A percentile compares a stretch with the other conserved stretches of the same genome.
Conservation (phyloP, 2,113 vertebrate genomes). For the Sylvietta virens region DNA sequence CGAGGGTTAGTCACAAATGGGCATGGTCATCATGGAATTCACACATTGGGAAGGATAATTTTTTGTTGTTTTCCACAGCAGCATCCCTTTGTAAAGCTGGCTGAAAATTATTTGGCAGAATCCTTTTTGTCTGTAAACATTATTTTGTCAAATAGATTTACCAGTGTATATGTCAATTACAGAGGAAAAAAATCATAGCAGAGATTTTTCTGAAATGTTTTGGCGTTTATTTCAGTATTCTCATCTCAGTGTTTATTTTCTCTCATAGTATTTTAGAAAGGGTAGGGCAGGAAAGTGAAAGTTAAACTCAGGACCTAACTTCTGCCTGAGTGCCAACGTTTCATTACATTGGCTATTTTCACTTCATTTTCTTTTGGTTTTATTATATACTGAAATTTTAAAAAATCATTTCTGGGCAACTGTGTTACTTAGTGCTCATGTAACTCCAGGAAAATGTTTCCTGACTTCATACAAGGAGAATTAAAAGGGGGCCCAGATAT, state of each 20-base stretch:
- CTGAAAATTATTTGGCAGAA: neutral
- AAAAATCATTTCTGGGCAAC: neutral
- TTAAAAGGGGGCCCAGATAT: neutral
- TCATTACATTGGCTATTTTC: neutral
- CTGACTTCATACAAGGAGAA: neutral
- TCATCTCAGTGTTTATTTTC: neutral
- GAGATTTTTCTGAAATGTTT: neutral
- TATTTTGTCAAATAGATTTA: neutral
- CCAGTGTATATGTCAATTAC: neutral
- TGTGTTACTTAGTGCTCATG: neutral
- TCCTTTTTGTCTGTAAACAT: neutral
- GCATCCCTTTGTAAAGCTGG: neutral
- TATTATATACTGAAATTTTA: neutral
- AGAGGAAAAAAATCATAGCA: accelerated
- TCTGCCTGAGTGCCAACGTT: neutral
- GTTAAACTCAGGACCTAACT: neutral
- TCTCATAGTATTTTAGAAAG: neutral
- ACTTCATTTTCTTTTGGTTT: neutral
- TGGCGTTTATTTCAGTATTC: neutral
- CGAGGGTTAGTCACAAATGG: neutral
- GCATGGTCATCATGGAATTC: accelerated
- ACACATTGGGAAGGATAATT: accelerated
- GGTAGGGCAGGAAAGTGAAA: neutral
- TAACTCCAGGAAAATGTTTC: neutral
- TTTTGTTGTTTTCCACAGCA: neutral